phyloP scores from a whole-genome alignment of 2,888 invertebrate species.

The Nomada fucata region DNA sequence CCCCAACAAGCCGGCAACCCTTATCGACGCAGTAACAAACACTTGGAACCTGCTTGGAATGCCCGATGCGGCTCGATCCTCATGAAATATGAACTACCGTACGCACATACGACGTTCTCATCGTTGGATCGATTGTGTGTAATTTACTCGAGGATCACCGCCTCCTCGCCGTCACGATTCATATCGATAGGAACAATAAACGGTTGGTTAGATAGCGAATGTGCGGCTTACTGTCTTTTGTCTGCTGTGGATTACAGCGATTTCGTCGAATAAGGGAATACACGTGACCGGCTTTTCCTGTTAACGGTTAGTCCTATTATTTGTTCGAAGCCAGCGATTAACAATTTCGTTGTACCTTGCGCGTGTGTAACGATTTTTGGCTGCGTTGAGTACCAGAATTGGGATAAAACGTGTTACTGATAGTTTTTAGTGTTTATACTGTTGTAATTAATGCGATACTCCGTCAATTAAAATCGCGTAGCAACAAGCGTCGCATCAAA shows the following conservation, averaged over 20 bases:
- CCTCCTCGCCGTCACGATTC: background rate
- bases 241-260: background rate
- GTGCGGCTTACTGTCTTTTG: background rate
- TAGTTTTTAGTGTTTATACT: too few relatives aligned
- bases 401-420: too few relatives aligned
- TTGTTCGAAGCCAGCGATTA: too few relatives aligned
- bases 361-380: too few relatives aligned
- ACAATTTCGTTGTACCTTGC: too few relatives aligned
- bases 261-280: background rate
- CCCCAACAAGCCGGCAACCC: constrained; percentile 51
- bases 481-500: too few relatives aligned
- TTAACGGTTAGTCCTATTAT: background rate
- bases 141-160: constrained; percentile 65
- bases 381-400: too few relatives aligned
- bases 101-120: constrained; percentile 52
- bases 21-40: constrained; percentile 76
- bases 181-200: constrained; percentile 25
- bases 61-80: constrained; percentile 71
- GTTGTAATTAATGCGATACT: too few relatives aligned
- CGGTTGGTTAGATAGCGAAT: constrained; percentile 1
- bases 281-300: background rate
- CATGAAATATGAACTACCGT: constrained; percentile 80
- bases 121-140: constrained; percentile 32
- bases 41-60: constrained; percentile 76
- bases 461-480: too few relatives aligned